Base-by-base conservation (phyloP, 1,140 invertebrate species). In the Prorops nasuta region DNA sequence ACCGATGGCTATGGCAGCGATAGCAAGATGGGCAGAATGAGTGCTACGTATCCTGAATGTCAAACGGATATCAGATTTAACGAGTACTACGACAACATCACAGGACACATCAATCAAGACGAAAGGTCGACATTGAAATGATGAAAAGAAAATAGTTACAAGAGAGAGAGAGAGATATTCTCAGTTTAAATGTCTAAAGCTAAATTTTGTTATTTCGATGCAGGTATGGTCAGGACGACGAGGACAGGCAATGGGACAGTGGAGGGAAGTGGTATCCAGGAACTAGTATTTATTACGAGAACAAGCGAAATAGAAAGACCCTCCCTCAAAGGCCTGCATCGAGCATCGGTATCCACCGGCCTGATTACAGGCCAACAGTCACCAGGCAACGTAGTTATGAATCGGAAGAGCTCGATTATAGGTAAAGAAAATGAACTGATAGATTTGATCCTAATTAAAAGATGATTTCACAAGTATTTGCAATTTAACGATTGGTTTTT, bases 181-280 rank as follows among this genome's bases (percentile, higher is more conserved):
- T n/a, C n/a, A n/a, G n/a, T n/a, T n/a, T n/a, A n/a, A n/a, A n/a
- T n/a, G n/a, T 28, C 24, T 28, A 28, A 12, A 28, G 24, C 24
- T 49, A 46, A 16, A 37, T 10, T 35, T 41, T 9, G 36, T 40
- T 20, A 31, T 9, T 28, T 24, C 43, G 8, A 35, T 49, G 0
- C 38, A 82, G 82, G 34, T 85, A 84, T 66, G 80, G 81, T 7
- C 80, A 80, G 43, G 83, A 86, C 53, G 84, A 87, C 39, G 82
- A 86, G 52, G 82, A 86, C 55, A 76, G 82, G 31, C 84, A 86
- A 61, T 88, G 85, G 85, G 83, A 87, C 56, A 84, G 84, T 21
- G 85, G 83, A 70, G 84, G 83, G 66, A 79, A 67, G 32, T 71
- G 58, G 60, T 64, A 69, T 28, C 38, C 58, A 15, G 61, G 54